Evolutionary conservation across 2,113 vertebrate genomes (phyloP).

Genomic region (Lontra canadensis): DNA sequence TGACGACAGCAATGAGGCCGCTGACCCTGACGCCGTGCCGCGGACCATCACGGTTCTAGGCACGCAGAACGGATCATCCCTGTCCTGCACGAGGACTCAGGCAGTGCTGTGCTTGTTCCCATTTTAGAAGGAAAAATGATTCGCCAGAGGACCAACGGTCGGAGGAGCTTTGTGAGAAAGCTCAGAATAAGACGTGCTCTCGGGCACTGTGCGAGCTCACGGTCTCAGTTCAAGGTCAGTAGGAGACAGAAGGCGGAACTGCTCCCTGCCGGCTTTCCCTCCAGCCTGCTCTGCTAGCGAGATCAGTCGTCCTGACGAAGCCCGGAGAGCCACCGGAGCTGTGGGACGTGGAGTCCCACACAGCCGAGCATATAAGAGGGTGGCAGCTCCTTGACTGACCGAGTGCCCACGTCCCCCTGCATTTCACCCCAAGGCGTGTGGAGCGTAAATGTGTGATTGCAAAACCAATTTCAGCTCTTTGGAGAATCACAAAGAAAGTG

Average conservation of each 20-base stretch:
- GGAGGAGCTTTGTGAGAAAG: neutral
- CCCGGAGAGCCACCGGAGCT: neutral
- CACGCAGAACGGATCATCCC: neutral
- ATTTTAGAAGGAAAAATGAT: neutral
- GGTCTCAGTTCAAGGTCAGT: neutral
- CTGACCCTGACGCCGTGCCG: neutral
- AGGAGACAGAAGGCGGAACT: neutral
- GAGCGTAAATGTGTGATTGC: neutral
- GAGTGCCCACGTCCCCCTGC: neutral
- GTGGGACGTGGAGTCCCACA: no score
- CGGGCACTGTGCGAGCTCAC: rapidly evolving
- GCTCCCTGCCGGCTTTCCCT: rapidly evolving
- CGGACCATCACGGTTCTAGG: neutral
- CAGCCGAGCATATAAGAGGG: neutral
- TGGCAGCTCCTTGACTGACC: no score
- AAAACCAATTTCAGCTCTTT: neutral
- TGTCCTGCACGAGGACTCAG: neutral
- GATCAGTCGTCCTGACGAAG: rapidly evolving
- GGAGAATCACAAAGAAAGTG: neutral
- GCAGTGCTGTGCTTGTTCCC: neutral
- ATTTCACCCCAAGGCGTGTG: neutral
- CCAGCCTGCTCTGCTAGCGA: neutral
- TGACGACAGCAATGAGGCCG: neutral
- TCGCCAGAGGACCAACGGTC: rapidly evolving
- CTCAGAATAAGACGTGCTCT: no score